phyloP scores from a whole-genome alignment of 2,113 vertebrate genomes.

The Gnathochromis pfefferi region DNA sequence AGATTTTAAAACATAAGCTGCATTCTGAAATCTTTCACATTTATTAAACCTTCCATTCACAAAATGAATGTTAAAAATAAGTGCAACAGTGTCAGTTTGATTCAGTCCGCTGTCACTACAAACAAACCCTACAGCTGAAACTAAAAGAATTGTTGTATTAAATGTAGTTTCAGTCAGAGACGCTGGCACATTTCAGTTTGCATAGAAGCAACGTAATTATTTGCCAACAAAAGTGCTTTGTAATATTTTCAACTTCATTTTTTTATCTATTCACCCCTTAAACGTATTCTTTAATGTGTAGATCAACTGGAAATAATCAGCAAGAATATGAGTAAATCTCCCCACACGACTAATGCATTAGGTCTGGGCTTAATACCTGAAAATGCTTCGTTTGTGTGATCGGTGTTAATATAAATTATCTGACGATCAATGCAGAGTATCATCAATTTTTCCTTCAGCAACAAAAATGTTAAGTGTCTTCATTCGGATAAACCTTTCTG shows the following conservation, averaged over 20 bases:
- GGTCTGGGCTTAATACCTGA: not conserved
- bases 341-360: accelerated
- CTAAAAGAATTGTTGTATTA: not conserved
- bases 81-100: not conserved
- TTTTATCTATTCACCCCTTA: not conserved
- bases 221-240: not conserved
- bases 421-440: accelerated
- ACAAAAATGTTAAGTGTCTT: not conserved
- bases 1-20: not conserved
- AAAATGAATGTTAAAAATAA: not conserved
- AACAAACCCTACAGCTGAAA: not conserved
- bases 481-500: accelerated
- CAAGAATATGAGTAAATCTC: not conserved
- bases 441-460: accelerated
- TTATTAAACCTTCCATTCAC: not conserved
- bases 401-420: not conserved
- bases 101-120: not conserved
- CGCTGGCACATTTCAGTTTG: accelerated
- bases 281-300: accelerated
- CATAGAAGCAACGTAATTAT: not conserved
- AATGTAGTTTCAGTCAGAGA: not conserved
- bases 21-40: not conserved
- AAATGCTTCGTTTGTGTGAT: not conserved
- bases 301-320: accelerated
- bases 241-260: not conserved